Evolutionary conservation across 2,888 invertebrate species (phyloP), one percentile per base, ranked within the genome.

Genomic region (Yponomeuta evonymella): DNA sequence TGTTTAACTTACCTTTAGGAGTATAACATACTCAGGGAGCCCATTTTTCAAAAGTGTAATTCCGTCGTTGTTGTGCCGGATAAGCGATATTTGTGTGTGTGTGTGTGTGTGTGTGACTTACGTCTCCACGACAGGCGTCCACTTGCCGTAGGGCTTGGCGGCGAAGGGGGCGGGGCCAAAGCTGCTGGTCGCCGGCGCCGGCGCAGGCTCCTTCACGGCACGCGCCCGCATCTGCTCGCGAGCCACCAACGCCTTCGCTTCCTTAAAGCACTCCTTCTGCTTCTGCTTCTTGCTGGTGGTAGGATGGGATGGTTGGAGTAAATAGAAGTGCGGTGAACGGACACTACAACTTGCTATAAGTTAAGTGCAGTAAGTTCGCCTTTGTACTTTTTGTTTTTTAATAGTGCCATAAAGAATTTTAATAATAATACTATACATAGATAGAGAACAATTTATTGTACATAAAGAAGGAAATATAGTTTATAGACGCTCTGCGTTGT

Each of bases 71-170:
- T 8, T 69, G 65, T 51, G 30, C 33, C 33, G 33, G 33, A 36
- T 36, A 1, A 36, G 33, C 33, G 33, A 5, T 36, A 36, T 36
- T 2, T 36, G 36, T 36, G 36, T 23, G 23, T 23, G 23, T 23
- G 23, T 23, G 23, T 23, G 23, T 23, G 23, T 23, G 23, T 43
- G 51, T 15, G 48, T 68, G 71, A 85, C 89, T 82, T 90, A 95
- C 95, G 90, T 90, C 75, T 90, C 88, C 73, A 93, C 92, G 9
- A 97, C 94, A 8, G 94, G 92, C 77, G 94, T 93, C 97, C 97
- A 97, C n/a, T 94, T 89, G 8, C 97, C 97, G 79, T 96, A 96
- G 0, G 96, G 95, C 74, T 94, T 94, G 0, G 91, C 92, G 72
- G 93, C 93, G 43, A 93, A 93, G 0, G 94, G 93, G 30, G 81